Evolutionary conservation across 2,113 vertebrate species (phyloP).

Genomic region (Trematocara variabile): DNA sequence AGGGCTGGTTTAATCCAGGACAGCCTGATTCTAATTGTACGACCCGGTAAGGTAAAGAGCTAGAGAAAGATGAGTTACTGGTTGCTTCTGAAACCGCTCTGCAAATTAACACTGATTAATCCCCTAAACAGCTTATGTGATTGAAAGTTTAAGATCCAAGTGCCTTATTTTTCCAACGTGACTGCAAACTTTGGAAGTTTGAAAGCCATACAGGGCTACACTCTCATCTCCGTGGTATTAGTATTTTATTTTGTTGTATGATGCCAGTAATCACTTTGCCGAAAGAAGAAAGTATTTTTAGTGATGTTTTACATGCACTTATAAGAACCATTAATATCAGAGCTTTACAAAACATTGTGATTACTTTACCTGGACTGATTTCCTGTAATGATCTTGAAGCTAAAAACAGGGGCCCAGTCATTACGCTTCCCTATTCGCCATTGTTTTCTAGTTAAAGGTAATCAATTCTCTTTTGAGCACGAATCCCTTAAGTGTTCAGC

Average conservation of each 20-base stretch:
- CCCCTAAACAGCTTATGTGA: not conserved
- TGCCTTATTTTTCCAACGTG: not conserved
- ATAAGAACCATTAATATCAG: constrained; percentile 35
- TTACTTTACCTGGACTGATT: constrained; percentile 32
- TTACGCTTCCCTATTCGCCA: constrained; percentile 45
- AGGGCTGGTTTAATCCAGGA: constrained; percentile 49
- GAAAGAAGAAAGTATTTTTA: not conserved
- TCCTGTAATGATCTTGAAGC: constrained; percentile 39
- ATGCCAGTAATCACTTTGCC: constrained; percentile 4
- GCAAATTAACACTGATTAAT: constrained; percentile 31
- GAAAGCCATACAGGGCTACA: not conserved
- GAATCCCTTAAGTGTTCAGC: constrained; percentile 54
- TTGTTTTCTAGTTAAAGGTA: constrained; percentile 69
- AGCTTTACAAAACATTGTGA: constrained; percentile 32
- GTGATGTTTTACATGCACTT: constrained; percentile 14
- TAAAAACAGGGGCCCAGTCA: constrained; percentile 56
- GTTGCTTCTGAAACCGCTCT: constrained; percentile 14
- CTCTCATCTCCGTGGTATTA: not conserved
- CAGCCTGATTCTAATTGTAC: constrained; percentile 12
- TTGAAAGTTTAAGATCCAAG: not conserved
- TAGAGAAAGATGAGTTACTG: not conserved
- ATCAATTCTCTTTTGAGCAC: constrained; percentile 60
- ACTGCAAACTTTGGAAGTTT: not conserved
- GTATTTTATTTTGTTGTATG: not conserved
- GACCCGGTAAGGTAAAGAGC: not conserved